Evolutionary conservation across 2,888 invertebrate genomes (phyloP).

Genomic region (Cephus spinipes): DNA sequence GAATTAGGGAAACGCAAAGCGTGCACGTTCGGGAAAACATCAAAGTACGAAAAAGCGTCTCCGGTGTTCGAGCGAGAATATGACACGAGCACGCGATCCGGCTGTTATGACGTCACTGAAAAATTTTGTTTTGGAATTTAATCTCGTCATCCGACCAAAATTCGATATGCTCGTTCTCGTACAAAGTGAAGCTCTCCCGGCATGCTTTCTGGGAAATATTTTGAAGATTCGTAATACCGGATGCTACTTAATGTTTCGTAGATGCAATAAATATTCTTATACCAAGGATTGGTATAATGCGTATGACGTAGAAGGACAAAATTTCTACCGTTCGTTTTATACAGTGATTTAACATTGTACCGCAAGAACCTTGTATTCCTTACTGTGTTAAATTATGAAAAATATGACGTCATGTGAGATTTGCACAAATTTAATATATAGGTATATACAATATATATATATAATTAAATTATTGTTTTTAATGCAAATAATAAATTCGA

Average conservation of each 20-base stretch:
- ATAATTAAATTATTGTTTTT: too few species aligned
- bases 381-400: not conserved
- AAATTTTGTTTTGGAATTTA: not conserved
- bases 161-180: not conserved
- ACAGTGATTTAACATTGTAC: too few species aligned
- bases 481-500: too few species aligned
- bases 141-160: not conserved
- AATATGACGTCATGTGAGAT: not conserved
- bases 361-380: too few species aligned
- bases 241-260: not conserved
- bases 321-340: not conserved
- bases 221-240: not conserved
- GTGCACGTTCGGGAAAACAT: not conserved
- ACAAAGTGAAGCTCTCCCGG: not conserved
- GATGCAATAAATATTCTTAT: not conserved
- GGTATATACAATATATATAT: too few species aligned
- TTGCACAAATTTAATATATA: too few species aligned
- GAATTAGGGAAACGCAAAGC: not conserved
- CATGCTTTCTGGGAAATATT: not conserved
- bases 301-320: not conserved
- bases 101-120: slow-evolving; percentile 9
- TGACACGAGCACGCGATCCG: slow-evolving; percentile 14
- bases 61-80: slow-evolving; percentile 7
- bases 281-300: not conserved
- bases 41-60: not conserved